Base-by-base conservation (phyloP, 2,113 vertebrate species). In the Toxotes chatareus region DNA sequence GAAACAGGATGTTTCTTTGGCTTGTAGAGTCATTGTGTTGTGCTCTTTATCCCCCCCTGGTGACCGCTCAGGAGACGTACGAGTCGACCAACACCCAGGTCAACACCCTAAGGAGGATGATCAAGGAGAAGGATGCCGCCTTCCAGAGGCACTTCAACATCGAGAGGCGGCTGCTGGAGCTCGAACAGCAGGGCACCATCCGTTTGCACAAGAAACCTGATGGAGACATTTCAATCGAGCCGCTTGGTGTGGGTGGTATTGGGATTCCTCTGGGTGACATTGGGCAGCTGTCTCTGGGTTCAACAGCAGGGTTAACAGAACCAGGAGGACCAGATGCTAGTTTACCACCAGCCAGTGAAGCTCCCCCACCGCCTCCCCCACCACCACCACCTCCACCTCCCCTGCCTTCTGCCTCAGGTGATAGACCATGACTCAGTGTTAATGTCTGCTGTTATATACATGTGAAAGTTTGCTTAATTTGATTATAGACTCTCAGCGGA, bases 81-180 rank as follows among this genome's bases (percentile, higher is more conserved):
- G 97, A 99, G 94, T 97, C 95, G 51, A 96, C 96, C 13, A 99
- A 91, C 93, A 95, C 96, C 84, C 98, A 99, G 87, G 97, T 99
- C 47, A 96, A 94, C 94, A 99, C 97, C 0, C 95, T 99, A 84
- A 92, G 97, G 82, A 95, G 96, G 86, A 92, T 98, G 89, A 97
- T 99, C 85, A 96, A 98, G 86, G 98, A 99, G 93, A 99, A 98
- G 90, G 98, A 99, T 4, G 97, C 96, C 0, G 97, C 98, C 42
- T 97, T 96, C 87, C 97, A 97, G 91, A 95, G 94, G 46, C 95
- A 95, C 78, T 95, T 93, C 83, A 95, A 95, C 84, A 92, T 96
- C 0, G 96, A 96, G 86, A 96, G 95, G 51, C 92, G 95, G 5
- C 91, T 96, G 2, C 92, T 95, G 82, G 96, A 96, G 47, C 88